These are phyloP conservation scores for Peucedramus taeniatus DNA, from an alignment of 2,113 vertebrate genomes.

Conservation along the genomic window DNA sequence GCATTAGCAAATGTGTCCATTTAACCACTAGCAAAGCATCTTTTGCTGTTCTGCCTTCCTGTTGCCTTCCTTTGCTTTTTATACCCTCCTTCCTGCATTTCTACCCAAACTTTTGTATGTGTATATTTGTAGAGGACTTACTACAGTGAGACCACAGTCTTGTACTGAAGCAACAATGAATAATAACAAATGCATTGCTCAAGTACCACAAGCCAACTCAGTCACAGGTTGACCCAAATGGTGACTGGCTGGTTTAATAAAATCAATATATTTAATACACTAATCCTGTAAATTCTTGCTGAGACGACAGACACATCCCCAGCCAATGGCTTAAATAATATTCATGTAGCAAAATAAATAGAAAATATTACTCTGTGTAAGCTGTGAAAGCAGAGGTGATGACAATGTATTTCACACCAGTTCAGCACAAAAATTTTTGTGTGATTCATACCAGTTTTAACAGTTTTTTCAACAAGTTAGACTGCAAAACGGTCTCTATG, in stretches of 20 bases:
- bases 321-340: not conserved
- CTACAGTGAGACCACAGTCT: not conserved
- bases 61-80: not conserved
- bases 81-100: not conserved
- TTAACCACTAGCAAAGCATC: not conserved
- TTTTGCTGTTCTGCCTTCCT: not conserved
- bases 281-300: not conserved
- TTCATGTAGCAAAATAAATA: not conserved
- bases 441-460: not conserved
- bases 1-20: not conserved
- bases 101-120: not conserved
- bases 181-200: not conserved
- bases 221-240: not conserved
- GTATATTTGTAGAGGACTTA: not conserved
- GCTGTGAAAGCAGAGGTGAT: not conserved
- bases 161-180: not conserved
- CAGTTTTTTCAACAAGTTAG: not conserved
- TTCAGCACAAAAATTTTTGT: not conserved
- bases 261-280: not conserved
- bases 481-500: not conserved
- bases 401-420: not conserved
- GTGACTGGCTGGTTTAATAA: not conserved
- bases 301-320: not conserved
- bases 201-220: not conserved
- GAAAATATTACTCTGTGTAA: not conserved